Percentiles rank a stretch among this genome's conserved stretches.
phyloP scores from a whole-genome alignment of 2,888 invertebrate genomes.

The Arge pagana region DNA sequence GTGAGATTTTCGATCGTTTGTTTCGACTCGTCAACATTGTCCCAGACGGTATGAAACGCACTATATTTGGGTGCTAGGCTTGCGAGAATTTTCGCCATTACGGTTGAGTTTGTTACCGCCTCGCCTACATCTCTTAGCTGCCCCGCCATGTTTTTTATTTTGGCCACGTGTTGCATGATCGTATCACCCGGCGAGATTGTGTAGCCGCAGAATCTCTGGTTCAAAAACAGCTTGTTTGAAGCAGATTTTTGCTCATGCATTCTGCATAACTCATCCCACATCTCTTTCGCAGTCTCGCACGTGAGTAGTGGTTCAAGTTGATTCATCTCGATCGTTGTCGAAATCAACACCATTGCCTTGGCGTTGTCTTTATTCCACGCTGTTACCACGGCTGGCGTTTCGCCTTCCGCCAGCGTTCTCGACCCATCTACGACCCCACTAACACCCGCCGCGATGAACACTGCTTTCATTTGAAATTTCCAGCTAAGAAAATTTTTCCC shows the following conservation, averaged over 20 bases:
- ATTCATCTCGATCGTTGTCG: not conserved
- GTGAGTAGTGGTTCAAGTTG: conserved; percentile 8
- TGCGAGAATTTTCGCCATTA: conserved; percentile 34
- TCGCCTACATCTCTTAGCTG: conserved; percentile 31
- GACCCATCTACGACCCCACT: not conserved
- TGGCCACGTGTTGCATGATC: conserved; percentile 30
- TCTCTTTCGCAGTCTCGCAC: conserved; percentile 26
- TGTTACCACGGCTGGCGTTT: not conserved
- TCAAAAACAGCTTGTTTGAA: conserved; percentile 27
- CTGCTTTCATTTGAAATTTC: not conserved
- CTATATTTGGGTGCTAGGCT: conserved; percentile 31
- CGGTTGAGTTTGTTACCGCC: conserved; percentile 25
- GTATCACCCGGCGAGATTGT: conserved; percentile 28
- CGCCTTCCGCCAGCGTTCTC: not conserved
- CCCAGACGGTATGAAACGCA: conserved; percentile 32
- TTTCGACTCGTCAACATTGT: conserved; percentile 26
- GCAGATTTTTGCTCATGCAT: conserved; percentile 32
- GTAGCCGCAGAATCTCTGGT: conserved; percentile 28
- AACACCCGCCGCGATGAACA: not conserved
- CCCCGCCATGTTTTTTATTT: conserved; percentile 26
- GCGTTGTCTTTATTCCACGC: not conserved
- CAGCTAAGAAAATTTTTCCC: not conserved
- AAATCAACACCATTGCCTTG: not conserved
- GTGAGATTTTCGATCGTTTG: conserved; percentile 30
- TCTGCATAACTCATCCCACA: conserved; percentile 29